Conservation (phyloP, 2,888 invertebrate genomes). For the Xanthia icteritia region DNA sequence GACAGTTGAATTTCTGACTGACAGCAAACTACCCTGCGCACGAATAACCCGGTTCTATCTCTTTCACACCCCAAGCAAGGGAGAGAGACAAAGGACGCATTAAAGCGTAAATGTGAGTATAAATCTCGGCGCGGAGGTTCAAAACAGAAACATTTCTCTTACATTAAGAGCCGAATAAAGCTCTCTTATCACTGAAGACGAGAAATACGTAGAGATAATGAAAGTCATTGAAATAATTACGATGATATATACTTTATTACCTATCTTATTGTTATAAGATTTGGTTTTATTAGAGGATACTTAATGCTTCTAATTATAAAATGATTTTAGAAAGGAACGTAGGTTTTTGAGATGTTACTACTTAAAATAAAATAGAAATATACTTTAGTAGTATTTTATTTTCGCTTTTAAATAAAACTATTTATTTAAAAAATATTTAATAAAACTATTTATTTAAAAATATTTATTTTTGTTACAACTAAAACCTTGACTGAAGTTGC, state of each 20-base stretch:
- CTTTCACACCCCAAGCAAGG: constrained; percentile 9
- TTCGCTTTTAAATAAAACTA: too few relatives aligned
- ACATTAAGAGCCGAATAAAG: constrained; percentile 54
- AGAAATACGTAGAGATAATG: constrained; percentile 32
- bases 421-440: too few relatives aligned
- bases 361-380: neutral
- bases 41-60: constrained; percentile 5
- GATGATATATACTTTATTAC: constrained; percentile 28
- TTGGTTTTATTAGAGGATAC: constrained; percentile 4
- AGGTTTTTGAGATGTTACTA: neutral
- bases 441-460: too few relatives aligned
- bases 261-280: constrained; percentile 17
- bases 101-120: constrained; percentile 52
- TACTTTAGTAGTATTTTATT: neutral
- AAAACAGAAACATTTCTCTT: constrained; percentile 51
- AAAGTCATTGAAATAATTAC: constrained; percentile 31
- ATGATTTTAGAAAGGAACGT: neutral
- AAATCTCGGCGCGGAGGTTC: constrained; percentile 53
- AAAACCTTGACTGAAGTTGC: neutral
- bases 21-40: constrained; percentile 20
- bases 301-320: constrained; percentile 7
- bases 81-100: constrained; percentile 26
- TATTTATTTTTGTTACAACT: neutral
- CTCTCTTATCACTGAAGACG: constrained; percentile 29
- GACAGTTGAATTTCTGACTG: constrained; percentile 31